Percentiles rank a stretch among this genome's conserved stretches.
These are phyloP conservation scores for Nomada fucata DNA, from an alignment of 2,888 invertebrate genomes.

Conservation along the genomic window DNA sequence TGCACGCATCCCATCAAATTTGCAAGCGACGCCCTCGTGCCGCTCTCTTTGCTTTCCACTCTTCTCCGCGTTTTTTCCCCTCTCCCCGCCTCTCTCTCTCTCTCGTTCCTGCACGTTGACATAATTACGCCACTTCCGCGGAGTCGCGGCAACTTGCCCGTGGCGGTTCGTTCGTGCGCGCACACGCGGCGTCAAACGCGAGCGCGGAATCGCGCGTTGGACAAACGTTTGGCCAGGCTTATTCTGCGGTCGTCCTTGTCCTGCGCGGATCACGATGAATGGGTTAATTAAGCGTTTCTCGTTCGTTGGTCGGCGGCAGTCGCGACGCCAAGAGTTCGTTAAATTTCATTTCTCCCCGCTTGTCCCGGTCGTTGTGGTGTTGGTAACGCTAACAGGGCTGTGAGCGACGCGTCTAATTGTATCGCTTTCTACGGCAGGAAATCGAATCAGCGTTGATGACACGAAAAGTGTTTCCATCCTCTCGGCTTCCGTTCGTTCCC, in stretches of 20 bases:
- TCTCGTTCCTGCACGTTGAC: background rate
- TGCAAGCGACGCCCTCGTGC: constrained; percentile 59
- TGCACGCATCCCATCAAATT: constrained; percentile 65
- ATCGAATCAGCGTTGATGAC: constrained; percentile 44
- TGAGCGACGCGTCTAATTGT: constrained; percentile 43
- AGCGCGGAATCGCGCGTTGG: background rate
- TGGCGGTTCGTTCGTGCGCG: constrained; percentile 24
- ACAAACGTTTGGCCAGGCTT: constrained; percentile 58
- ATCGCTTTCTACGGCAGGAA: constrained; percentile 44
- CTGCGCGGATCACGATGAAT: constrained; percentile 66
- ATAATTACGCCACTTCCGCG: constrained; percentile 71
- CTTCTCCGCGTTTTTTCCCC: background rate
- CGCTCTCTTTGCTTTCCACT: background rate
- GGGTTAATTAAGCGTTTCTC: constrained; percentile 71
- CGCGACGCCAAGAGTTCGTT: constrained; percentile 45
- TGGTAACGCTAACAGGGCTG: constrained; percentile 23
- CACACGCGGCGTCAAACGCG: constrained; percentile 8
- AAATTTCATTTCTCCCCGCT: constrained; percentile 13
- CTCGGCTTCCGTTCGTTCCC: background rate
- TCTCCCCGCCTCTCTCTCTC: constrained; percentile 1
- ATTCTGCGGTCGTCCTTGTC: constrained; percentile 61
- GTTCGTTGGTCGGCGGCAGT: constrained; percentile 42
- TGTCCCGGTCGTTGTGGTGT: background rate
- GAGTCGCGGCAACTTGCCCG: constrained; percentile 55
- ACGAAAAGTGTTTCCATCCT: constrained; percentile 21